phyloP scores from a whole-genome alignment of 2,113 vertebrate genomes.

The Pandion haliaetus region DNA sequence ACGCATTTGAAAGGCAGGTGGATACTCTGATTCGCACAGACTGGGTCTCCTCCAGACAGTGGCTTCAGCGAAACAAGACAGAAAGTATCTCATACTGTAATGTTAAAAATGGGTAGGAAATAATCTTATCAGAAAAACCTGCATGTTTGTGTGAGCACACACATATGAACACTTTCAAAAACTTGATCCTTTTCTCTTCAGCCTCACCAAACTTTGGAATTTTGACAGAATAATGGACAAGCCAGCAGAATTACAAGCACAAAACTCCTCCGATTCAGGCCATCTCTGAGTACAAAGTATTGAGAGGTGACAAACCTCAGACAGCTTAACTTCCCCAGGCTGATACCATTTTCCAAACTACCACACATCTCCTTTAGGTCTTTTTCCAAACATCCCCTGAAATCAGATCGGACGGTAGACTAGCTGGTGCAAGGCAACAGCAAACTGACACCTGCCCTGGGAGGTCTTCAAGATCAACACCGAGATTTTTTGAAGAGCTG shows the following conservation, averaged over 20 bases:
- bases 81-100: not conserved
- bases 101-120: not conserved
- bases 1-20: not conserved
- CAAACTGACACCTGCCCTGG: not conserved
- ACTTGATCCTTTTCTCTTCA: not conserved
- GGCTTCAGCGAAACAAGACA: not conserved
- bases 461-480: not conserved
- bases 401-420: fast-evolving
- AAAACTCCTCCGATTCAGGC: not conserved
- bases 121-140: not conserved
- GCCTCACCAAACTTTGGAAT: not conserved
- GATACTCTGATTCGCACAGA: not conserved
- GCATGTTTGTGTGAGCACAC: not conserved
- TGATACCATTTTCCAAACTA: not conserved
- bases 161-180: not conserved
- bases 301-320: not conserved
- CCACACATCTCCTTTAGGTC: not conserved
- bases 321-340: not conserved
- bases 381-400: not conserved
- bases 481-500: not conserved
- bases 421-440: not conserved
- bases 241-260: not conserved
- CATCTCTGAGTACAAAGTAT: fast-evolving
- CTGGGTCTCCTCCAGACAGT: not conserved
- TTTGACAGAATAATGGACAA: not conserved